Evolutionary conservation across 1,140 invertebrate genomes (phyloP).

Genomic region (Cherax quadricarinatus): DNA sequence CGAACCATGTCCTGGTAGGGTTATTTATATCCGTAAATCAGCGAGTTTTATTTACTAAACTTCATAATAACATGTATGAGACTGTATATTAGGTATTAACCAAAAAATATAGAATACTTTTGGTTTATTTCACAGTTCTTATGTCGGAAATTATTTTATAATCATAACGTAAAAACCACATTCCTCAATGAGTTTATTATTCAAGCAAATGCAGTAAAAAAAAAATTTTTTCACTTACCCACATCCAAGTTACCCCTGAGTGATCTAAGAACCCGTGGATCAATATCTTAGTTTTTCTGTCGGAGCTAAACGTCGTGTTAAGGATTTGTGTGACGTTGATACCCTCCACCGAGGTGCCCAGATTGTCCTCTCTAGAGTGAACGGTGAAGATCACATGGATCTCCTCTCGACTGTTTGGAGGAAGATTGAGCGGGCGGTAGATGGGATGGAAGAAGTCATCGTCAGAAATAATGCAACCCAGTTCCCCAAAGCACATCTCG

Average conservation of each 20-base stretch:
- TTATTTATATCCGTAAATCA: background rate
- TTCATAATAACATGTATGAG: too few relatives aligned
- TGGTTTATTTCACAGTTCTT: too few relatives aligned
- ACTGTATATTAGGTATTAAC: too few relatives aligned
- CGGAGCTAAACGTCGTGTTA: constrained; percentile 45
- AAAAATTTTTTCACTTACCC: constrained; percentile 2
- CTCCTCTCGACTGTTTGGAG: constrained; percentile 58
- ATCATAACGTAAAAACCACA: too few relatives aligned
- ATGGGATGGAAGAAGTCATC: constrained; percentile 68
- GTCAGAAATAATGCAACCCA: constrained; percentile 58
- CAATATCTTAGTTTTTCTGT: constrained; percentile 58
- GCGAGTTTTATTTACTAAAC: too few relatives aligned
- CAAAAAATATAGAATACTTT: too few relatives aligned
- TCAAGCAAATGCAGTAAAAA: too few relatives aligned
- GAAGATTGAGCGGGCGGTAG: constrained; percentile 68
- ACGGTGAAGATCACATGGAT: constrained; percentile 51
- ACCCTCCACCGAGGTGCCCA: constrained; percentile 34
- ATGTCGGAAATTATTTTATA: too few relatives aligned
- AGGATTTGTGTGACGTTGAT: constrained; percentile 20
- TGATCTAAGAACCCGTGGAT: constrained; percentile 66
- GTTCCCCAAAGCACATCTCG: constrained; percentile 60
- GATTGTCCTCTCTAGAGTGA: constrained; percentile 37
- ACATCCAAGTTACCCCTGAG: constrained; percentile 55
- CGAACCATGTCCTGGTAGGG: constrained; percentile 71
- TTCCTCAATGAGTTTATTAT: too few relatives aligned